Evolutionary conservation across 2,797 vertebrate species (phyloP).

Genomic region (Thunnus albacares): DNA sequence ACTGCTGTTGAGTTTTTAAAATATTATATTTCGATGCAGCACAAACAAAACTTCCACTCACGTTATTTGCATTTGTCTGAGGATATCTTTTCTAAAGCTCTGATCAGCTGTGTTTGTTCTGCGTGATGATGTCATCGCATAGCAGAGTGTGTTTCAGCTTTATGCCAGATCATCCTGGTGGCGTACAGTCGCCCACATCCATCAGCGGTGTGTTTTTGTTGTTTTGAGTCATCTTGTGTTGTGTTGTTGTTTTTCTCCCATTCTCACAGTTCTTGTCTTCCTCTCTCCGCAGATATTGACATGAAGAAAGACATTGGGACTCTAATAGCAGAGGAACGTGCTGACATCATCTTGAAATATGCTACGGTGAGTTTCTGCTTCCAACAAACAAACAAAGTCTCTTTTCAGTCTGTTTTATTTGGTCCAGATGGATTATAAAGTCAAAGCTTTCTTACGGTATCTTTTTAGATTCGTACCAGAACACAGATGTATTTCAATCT

Average conservation of each 20-base stretch:
- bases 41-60: no score
- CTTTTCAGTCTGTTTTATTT: neutral
- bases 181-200: conserved; percentile 43
- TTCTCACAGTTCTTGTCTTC: neutral
- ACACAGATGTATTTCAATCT: neutral
- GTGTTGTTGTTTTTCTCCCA: conserved; percentile 9
- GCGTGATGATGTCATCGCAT: conserved; percentile 32
- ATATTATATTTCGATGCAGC: no score
- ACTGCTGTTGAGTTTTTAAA: neutral
- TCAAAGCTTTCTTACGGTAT: neutral
- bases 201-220: conserved; percentile 22
- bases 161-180: conserved; percentile 5
- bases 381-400: neutral
- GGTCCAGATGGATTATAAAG: neutral
- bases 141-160: neutral
- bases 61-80: no score
- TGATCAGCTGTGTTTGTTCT: neutral
- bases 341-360: conserved; percentile 92
- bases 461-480: neutral
- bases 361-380: conserved; percentile 84
- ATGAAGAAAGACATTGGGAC: conserved; percentile 95
- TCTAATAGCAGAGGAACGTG: conserved; percentile 92
- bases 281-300: conserved; percentile 87
- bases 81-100: no score
- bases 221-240: conserved; percentile 22